Evolutionary conservation across 1,140 invertebrate species (phyloP).

Genomic region (Sogatella furcifera): DNA sequence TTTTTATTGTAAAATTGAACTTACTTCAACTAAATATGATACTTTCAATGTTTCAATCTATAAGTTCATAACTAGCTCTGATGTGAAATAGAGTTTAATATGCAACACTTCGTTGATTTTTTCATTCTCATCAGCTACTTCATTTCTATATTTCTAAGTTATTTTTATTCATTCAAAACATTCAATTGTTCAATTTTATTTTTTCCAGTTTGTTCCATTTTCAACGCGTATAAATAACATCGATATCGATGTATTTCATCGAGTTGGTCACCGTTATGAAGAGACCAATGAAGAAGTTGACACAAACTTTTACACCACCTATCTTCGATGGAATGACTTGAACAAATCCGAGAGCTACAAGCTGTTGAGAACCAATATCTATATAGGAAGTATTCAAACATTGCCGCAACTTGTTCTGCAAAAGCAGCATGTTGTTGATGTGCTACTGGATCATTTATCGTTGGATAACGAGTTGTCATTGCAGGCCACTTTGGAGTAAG

Average conservation of each 20-base stretch:
- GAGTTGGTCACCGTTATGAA: conserved; percentile 58
- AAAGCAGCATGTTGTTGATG: conserved; percentile 61
- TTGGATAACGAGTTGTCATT: conserved; percentile 56
- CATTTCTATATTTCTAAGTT: not conserved
- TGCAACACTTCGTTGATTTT: too few relatives aligned
- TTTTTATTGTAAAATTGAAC: conserved; percentile 11
- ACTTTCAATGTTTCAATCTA: not conserved
- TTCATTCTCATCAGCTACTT: too few relatives aligned
- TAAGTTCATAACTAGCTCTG: too few relatives aligned
- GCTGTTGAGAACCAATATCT: conserved; percentile 58
- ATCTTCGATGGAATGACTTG: conserved; percentile 78
- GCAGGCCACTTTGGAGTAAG: conserved; percentile 75
- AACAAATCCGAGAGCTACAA: conserved; percentile 75
- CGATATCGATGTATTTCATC: conserved; percentile 68
- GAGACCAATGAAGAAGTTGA: conserved; percentile 50
- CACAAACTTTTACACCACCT: conserved; percentile 65
- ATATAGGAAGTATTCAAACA: conserved; percentile 48
- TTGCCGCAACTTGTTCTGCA: conserved; percentile 67
- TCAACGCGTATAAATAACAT: conserved; percentile 70
- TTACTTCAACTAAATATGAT: conserved; percentile 14
- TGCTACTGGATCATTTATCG: conserved; percentile 58
- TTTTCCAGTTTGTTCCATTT: conserved; percentile 74
- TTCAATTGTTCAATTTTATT: conserved; percentile 22
- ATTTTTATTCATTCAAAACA: conserved; percentile 10
- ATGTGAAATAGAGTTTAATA: too few relatives aligned